These are phyloP conservation scores for Mallotus villosus DNA, from an alignment of 2,797 vertebrate species.

Conservation along the genomic window DNA sequence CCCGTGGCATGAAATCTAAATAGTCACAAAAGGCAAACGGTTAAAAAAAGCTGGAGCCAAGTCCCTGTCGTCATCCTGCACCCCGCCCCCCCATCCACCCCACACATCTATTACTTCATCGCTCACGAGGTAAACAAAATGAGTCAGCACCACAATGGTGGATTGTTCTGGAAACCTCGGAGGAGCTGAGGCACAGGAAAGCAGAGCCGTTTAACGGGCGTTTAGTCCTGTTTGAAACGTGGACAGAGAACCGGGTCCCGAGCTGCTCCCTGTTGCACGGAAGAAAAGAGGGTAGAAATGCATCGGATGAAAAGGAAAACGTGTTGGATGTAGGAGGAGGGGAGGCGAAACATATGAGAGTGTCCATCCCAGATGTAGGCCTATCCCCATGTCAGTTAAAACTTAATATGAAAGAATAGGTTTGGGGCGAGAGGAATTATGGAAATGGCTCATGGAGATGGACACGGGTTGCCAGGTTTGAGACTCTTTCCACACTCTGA, in stretches of 20 bases:
- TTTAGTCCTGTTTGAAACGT: neutral
- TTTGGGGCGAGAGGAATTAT: neutral
- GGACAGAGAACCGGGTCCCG: neutral
- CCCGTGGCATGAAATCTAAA: constrained; percentile 21
- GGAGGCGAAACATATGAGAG: neutral
- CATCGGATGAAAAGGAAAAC: neutral
- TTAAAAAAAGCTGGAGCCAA: constrained; percentile 4
- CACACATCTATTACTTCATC: neutral
- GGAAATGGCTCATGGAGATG: neutral
- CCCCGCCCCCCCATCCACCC: neutral
- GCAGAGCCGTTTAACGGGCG: neutral
- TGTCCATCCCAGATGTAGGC: too few species aligned
- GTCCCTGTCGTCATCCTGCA: neutral
- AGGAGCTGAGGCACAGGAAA: neutral
- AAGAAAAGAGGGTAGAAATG: neutral
- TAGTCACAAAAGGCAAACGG: constrained; percentile 12
- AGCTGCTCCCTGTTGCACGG: neutral
- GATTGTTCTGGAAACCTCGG: constrained; percentile 1
- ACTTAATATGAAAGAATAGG: neutral
- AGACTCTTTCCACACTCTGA: too few species aligned
- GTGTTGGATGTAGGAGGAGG: neutral
- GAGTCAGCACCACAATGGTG: constrained; percentile 1
- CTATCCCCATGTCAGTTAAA: neutral
- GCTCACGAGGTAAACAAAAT: constrained; percentile 10
- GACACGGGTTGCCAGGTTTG: too few species aligned